A percentile compares a stretch with the other conserved stretches of the same genome.
phyloP scores from a whole-genome alignment of 2,113 vertebrate genomes.

The Sitta europaea region DNA sequence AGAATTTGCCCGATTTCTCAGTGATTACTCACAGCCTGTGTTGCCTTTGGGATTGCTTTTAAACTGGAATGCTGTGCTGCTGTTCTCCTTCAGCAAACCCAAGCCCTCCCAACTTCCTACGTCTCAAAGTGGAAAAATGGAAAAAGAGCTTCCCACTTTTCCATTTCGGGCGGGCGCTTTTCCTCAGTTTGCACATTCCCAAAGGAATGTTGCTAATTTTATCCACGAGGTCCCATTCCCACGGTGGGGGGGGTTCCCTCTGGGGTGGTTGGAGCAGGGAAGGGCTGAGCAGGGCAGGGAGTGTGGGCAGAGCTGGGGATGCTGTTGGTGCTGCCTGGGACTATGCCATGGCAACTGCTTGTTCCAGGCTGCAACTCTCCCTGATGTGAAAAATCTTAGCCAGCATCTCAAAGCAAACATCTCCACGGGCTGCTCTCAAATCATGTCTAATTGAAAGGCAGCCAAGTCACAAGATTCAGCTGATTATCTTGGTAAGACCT shows the following conservation, averaged over 20 bases:
- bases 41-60: not conserved
- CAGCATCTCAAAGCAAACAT: constrained; percentile 1
- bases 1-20: not conserved
- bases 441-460: not conserved
- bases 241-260: not conserved
- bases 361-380: not conserved
- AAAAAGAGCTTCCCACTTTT: not conserved
- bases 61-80: not conserved
- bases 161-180: not conserved
- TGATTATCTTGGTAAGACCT: constrained; percentile 19
- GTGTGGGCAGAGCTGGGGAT: not conserved
- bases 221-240: not conserved
- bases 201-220: not conserved
- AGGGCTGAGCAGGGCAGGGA: not conserved
- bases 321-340: not conserved
- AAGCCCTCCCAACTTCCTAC: not conserved
- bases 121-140: not conserved
- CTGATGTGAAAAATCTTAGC: not conserved
- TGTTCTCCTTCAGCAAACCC: not conserved
- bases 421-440: constrained; percentile 9
- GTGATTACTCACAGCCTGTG: not conserved
- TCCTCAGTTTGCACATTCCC: not conserved
- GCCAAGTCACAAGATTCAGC: not conserved
- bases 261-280: not conserved
- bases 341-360: constrained; percentile 27